phyloP scores from a whole-genome alignment of 2,113 vertebrate genomes.

The Clupea harengus region DNA sequence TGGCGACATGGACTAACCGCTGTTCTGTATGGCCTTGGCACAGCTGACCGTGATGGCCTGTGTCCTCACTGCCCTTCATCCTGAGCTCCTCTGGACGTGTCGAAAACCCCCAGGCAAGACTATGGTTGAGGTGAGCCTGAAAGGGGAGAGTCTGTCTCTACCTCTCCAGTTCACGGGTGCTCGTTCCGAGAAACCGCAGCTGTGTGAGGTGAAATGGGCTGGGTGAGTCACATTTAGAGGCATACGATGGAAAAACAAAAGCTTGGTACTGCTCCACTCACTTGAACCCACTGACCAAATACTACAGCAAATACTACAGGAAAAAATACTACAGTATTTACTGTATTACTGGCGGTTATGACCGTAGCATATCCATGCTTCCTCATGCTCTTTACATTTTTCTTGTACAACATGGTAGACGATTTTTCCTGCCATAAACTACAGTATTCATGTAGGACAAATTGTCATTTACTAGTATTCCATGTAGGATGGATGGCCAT shows the following conservation, averaged over 20 bases:
- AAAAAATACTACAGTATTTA: background rate
- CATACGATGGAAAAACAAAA: background rate
- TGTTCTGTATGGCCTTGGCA: background rate
- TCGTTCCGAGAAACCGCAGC: background rate
- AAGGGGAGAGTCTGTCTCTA: background rate
- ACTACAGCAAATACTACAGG: background rate
- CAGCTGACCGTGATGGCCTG: background rate
- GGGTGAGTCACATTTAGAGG: background rate
- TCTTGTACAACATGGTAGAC: background rate
- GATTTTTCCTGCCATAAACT: background rate
- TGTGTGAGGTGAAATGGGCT: background rate
- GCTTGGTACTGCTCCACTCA: background rate
- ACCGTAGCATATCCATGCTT: background rate
- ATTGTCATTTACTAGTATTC: background rate
- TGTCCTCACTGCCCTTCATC: background rate
- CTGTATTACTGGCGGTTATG: background rate
- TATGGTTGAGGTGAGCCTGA: background rate
- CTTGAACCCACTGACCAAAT: background rate
- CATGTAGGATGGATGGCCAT: background rate
- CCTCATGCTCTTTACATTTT: background rate
- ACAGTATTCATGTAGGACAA: background rate
- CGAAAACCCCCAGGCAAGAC: background rate
- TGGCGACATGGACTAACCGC: background rate
- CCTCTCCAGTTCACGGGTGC: background rate
- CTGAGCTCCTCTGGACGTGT: background rate